These are phyloP conservation scores for Aplidium turbinatum DNA, from an alignment of 23 tunicate species.

Conservation along the genomic window DNA sequence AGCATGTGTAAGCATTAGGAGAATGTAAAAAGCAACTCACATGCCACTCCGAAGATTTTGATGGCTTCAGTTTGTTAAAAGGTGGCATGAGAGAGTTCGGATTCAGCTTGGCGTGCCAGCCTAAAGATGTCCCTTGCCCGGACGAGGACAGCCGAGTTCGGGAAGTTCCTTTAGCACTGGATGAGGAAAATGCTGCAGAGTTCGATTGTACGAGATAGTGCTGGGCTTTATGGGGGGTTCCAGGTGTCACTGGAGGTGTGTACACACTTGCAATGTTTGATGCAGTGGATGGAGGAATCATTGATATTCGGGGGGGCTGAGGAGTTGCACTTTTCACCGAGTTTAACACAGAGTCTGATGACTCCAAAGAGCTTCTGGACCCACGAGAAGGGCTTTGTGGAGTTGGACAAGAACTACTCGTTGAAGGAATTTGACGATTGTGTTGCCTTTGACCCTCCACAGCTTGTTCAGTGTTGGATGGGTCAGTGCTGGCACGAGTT, in stretches of 20 bases:
- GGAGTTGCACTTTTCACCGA: neutral
- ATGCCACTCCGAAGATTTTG: conserved; percentile 63
- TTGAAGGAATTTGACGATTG: conserved; percentile 20
- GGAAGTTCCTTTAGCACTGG: conserved; percentile 1
- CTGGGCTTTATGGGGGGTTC: conserved; percentile 27
- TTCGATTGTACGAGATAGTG: neutral
- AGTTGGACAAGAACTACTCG: conserved; percentile 38
- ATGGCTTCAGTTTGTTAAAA: conserved; percentile 44
- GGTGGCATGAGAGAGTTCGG: conserved; percentile 44
- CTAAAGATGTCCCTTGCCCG: conserved; percentile 23
- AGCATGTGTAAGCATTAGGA: neutral
- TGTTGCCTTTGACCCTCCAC: neutral
- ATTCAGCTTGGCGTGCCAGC: conserved; percentile 19
- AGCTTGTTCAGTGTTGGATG: conserved; percentile 24
- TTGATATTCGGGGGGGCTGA: conserved; percentile 20
- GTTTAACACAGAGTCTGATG: conserved; percentile 5
- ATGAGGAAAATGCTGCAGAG: neutral
- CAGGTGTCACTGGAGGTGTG: conserved; percentile 46
- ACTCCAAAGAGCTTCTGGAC: conserved; percentile 32
- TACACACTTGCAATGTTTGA: neutral
- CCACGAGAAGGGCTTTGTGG: conserved; percentile 20
- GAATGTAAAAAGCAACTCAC: conserved; percentile 21
- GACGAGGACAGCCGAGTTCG: conserved; percentile 47
- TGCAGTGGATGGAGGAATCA: conserved; percentile 7
- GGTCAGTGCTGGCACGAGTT: conserved; percentile 44